Conservation (phyloP, 2,113 vertebrate genomes). For the Monopterus albus region DNA sequence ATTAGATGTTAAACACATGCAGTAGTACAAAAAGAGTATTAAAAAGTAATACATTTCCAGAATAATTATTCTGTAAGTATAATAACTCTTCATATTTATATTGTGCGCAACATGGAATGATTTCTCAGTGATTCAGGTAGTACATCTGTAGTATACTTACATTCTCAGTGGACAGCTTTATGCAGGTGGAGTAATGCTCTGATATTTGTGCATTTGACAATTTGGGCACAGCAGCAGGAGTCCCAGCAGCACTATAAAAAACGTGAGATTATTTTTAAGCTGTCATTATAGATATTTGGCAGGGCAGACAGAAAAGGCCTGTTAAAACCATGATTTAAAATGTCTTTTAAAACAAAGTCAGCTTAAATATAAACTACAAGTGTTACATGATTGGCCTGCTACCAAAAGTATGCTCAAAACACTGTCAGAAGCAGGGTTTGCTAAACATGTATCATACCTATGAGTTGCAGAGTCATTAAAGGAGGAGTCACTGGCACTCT, state of each 20-base stretch:
- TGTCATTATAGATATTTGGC: neutral
- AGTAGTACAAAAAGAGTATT: neutral
- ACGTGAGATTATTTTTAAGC: constrained; percentile 2
- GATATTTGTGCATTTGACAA: constrained; percentile 91
- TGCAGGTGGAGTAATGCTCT: constrained; percentile 95
- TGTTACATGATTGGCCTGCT: neutral
- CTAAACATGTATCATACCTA: constrained; percentile 59
- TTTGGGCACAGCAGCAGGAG: constrained; percentile 83
- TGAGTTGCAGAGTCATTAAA: constrained; percentile 74
- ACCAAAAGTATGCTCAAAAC: neutral
- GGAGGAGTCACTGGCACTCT: constrained; percentile 74
- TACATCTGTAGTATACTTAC: too few relatives aligned
- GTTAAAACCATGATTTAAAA: neutral
- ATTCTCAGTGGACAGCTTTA: constrained; percentile 94
- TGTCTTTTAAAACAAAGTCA: neutral
- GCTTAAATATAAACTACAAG: neutral
- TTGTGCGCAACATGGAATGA: neutral
- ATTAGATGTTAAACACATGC: neutral
- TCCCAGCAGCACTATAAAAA: constrained; percentile 75
- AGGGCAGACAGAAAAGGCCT: neutral
- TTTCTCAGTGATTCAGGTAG: neutral
- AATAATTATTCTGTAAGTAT: neutral
- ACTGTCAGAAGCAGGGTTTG: too few relatives aligned
- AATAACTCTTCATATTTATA: neutral
- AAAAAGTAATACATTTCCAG: too few relatives aligned